Evolutionary conservation across 2,797 vertebrate species (phyloP).

Genomic region (Austrolebias charrua): DNA sequence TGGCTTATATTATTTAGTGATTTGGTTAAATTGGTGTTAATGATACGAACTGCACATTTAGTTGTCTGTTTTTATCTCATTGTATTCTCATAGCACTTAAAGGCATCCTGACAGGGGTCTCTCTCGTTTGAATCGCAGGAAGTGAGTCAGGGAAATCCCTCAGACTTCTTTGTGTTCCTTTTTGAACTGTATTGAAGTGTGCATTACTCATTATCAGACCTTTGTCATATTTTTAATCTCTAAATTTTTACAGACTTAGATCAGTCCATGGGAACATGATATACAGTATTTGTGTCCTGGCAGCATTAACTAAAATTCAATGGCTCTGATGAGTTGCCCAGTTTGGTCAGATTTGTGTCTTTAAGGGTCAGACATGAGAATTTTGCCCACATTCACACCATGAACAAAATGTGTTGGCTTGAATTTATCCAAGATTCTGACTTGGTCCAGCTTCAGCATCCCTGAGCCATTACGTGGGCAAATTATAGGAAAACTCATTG

Average conservation of each 20-base stretch:
- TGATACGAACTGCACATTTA: background rate
- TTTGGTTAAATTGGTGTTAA: too few species aligned
- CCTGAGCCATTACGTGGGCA: background rate
- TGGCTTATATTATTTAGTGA: too few species aligned
- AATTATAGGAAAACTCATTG: background rate
- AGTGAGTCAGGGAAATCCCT: constrained; percentile 76
- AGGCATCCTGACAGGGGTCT: constrained; percentile 50
- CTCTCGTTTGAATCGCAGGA: constrained; percentile 74
- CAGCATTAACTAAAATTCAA: background rate
- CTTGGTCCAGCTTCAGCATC: background rate
- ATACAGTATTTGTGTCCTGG: background rate
- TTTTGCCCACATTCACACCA: background rate
- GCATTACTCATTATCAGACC: constrained; percentile 18
- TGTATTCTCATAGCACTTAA: constrained; percentile 31
- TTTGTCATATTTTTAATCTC: constrained; percentile 3
- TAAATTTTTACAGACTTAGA: background rate
- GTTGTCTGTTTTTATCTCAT: constrained; percentile 10
- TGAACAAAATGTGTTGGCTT: background rate
- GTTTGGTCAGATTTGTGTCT: constrained; percentile 6
- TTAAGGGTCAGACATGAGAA: background rate
- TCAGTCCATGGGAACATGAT: background rate
- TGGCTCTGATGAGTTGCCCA: background rate
- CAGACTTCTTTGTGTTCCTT: constrained; percentile 56
- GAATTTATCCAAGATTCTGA: background rate
- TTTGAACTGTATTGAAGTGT: constrained; percentile 42